Percentiles rank a stretch among this genome's conserved stretches.
phyloP scores from a whole-genome alignment of 2,888 invertebrate genomes.

The Artemia sinica region DNA sequence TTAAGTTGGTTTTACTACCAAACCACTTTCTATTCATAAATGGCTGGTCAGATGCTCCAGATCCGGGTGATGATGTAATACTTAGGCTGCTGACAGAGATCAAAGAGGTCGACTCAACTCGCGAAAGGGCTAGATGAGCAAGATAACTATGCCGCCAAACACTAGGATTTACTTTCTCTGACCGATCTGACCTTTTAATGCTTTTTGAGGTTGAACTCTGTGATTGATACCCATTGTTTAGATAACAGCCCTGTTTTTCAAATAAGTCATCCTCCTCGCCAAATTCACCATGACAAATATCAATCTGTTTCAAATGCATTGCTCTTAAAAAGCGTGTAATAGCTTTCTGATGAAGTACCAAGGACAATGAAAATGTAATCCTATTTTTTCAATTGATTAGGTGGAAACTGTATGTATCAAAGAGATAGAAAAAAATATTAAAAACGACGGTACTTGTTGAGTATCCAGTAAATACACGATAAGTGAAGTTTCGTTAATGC shows the following conservation, averaged over 20 bases:
- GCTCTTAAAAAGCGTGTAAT: background rate
- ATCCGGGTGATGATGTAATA: background rate
- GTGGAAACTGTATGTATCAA: no score
- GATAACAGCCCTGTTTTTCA: background rate
- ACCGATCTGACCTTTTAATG: background rate
- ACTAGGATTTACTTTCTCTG: background rate
- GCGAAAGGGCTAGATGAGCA: constrained; percentile 7
- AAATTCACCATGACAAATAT: background rate
- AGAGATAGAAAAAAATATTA: no score
- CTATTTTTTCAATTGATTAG: no score
- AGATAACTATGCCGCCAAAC: constrained; percentile 11
- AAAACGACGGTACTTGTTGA: no score
- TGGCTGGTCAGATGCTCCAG: background rate
- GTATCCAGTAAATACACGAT: no score
- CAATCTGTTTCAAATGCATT: constrained; percentile 1
- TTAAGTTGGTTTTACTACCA: background rate
- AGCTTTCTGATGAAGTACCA: no score
- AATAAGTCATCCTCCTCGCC: background rate
- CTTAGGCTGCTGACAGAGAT: background rate
- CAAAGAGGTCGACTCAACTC: background rate
- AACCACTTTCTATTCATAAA: constrained; percentile 1
- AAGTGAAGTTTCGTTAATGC: no score
- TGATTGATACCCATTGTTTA: constrained; percentile 14
- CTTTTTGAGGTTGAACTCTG: constrained; percentile 1
- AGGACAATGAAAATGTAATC: no score